phyloP scores from a whole-genome alignment of 35 echinoderm and acorn worm species.

The Acanthaster planci region DNA sequence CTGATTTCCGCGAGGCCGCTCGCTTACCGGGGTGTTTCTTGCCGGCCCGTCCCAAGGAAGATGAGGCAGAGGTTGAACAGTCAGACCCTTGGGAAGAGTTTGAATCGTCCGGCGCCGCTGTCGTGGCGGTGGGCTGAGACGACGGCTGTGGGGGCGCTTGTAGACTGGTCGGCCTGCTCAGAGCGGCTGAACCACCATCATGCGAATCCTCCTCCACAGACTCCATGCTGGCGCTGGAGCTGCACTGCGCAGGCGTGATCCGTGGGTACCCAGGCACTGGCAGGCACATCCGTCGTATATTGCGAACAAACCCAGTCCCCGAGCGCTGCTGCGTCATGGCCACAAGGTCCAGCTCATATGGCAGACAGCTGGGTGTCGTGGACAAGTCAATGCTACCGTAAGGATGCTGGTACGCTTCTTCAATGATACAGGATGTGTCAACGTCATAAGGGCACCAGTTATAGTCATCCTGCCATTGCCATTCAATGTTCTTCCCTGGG shows the following conservation, averaged over 20 bases:
- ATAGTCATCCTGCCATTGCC: slow-evolving; percentile 80
- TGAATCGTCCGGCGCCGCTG: slow-evolving; percentile 1
- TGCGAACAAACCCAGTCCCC: slow-evolving; percentile 62
- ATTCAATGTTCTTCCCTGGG: slow-evolving; percentile 65
- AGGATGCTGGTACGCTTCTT: slow-evolving; percentile 52
- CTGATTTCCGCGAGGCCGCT: slow-evolving; percentile 56
- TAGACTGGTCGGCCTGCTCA: background rate
- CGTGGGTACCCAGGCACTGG: background rate
- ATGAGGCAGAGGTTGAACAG: background rate
- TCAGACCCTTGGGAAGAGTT: background rate
- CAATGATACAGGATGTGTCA: slow-evolving; percentile 44
- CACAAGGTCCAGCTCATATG: slow-evolving; percentile 69
- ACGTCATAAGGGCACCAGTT: slow-evolving; percentile 87
- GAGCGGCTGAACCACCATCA: background rate
- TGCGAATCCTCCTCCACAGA: background rate
- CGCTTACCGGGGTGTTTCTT: slow-evolving; percentile 49
- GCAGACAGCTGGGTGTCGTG: slow-evolving; percentile 61
- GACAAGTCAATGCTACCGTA: slow-evolving; percentile 58
- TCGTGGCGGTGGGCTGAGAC: background rate
- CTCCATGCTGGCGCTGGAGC: background rate
- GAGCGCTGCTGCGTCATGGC: slow-evolving; percentile 68
- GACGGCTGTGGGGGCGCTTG: background rate
- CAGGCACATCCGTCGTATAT: slow-evolving; percentile 48
- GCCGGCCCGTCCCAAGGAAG: slow-evolving; percentile 14
- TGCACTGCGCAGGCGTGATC: background rate